Base-by-base conservation (phyloP, 2,797 vertebrate genomes). In the Bradypodion ventrale region DNA sequence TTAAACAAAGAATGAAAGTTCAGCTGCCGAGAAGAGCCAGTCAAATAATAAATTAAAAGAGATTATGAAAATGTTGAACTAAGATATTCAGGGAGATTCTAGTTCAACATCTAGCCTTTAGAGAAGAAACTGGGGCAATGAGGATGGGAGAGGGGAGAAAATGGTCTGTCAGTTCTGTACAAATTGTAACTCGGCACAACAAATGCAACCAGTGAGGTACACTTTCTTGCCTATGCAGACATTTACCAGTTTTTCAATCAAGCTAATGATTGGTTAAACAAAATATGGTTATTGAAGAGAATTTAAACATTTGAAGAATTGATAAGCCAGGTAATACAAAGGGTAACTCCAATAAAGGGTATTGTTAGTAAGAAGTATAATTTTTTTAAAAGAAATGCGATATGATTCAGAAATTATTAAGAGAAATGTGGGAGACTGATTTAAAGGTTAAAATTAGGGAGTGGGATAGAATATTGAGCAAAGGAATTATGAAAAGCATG, bases 81-180 rank as follows among this genome's bases (percentile, higher is more conserved):
- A 2, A 35, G n/a, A 9, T 15, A 60, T 32, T 56, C 52, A 77
- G 37, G 78, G 77, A 73, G 42, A 7, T 16, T 75, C 32, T 76
- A 82, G 80, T 75, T 35, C 40, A 29, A 37, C 2, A 62, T 87
- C 83, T 84, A 66, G 65, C 65, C 32, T 29, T 68, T 68, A 35
- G 16, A 85, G 59, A 65, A 88, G 1, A 74, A 74, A 63, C 4
- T 19, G 23, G 16, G 27, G 52, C 16, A 19, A 19, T 56, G 52
- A 4, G 12, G 16, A 56, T 49, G 12, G 15, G 66, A 16, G 32
- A 7, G 7, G 16, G 32, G 5, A 46, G 32, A 27, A 9, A 69
- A 42, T 7, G n/a, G 16, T 65, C 37, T 35, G 44, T 2, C 4
- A 56, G 46, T 5, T 1, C 44, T 68, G 9, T 3, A 27, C 7